Percentiles rank a stretch among this genome's conserved stretches.
These are phyloP conservation scores for Tychaedon coryphoeus DNA, from an alignment of 2,113 vertebrate genomes.

Conservation along the genomic window DNA sequence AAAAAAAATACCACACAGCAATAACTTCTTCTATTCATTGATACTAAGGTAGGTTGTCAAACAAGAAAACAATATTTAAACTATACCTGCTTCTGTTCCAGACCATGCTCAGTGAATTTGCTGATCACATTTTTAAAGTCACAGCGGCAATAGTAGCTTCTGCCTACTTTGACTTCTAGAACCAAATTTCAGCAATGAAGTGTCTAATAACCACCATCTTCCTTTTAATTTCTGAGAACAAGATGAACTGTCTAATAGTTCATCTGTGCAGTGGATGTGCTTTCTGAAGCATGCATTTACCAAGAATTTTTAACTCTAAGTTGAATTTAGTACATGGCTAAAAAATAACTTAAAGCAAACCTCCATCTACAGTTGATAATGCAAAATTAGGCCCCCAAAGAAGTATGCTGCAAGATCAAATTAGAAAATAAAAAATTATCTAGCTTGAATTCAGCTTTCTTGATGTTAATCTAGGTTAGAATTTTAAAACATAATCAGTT, in stretches of 20 bases:
- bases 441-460: not conserved
- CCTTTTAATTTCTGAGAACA: not conserved
- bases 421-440: not conserved
- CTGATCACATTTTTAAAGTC: not conserved
- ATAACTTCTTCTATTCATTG: not conserved
- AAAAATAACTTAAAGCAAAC: not conserved
- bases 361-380: not conserved
- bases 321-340: not conserved
- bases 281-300: not conserved
- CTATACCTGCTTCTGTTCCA: not conserved
- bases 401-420: not conserved
- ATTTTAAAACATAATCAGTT: not conserved
- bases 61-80: not conserved
- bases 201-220: not conserved
- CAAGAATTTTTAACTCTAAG: not conserved
- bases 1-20: not conserved
- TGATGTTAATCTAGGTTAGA: not conserved
- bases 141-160: not conserved
- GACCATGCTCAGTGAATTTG: not conserved
- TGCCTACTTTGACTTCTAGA: not conserved
- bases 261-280: not conserved
- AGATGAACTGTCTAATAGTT: not conserved
- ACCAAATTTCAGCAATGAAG: not conserved
- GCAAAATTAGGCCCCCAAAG: not conserved
- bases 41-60: not conserved